Conservation (phyloP, 2,888 invertebrate species). For the Lasiommata megera region DNA sequence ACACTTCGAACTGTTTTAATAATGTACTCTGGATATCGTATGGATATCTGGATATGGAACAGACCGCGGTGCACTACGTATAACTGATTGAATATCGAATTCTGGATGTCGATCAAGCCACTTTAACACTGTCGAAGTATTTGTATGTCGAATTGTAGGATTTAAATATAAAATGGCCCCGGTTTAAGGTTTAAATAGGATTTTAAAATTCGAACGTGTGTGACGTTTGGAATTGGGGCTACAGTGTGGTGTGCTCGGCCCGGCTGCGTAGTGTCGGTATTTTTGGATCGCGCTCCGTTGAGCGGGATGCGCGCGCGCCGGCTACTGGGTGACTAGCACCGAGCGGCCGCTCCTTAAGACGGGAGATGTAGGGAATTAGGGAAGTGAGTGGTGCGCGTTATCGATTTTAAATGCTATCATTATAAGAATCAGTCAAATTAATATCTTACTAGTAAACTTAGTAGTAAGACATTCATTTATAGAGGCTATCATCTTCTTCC, state of each 20-base stretch:
- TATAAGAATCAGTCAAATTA: too few species aligned
- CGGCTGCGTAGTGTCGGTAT: slow-evolving; percentile 54
- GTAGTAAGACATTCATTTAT: too few species aligned
- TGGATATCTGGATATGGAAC: too few species aligned
- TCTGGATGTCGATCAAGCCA: background rate
- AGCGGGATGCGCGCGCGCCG: slow-evolving; percentile 73
- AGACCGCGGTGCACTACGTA: too few species aligned
- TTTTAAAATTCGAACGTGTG: slow-evolving; percentile 21
- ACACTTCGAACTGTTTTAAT: too few species aligned
- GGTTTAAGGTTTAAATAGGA: background rate
- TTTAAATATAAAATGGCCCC: background rate
- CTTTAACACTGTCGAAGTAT: background rate
- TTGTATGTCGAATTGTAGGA: background rate
- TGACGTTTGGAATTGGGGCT: slow-evolving; percentile 48
- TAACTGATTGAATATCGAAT: background rate
- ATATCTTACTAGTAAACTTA: too few species aligned
- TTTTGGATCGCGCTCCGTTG: slow-evolving; percentile 55
- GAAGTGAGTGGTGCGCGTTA: slow-evolving; percentile 28
- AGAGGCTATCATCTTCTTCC: too few species aligned
- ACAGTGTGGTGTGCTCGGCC: slow-evolving; percentile 42
- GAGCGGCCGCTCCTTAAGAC: slow-evolving; percentile 66
- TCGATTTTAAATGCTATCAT: background rate
- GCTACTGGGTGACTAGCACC: slow-evolving; percentile 56
- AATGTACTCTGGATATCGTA: too few species aligned
- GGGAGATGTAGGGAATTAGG: slow-evolving; percentile 64